These are phyloP conservation scores for Odontocolon sp. DNA, from an alignment of 2,888 invertebrate species.

Conservation along the genomic window DNA sequence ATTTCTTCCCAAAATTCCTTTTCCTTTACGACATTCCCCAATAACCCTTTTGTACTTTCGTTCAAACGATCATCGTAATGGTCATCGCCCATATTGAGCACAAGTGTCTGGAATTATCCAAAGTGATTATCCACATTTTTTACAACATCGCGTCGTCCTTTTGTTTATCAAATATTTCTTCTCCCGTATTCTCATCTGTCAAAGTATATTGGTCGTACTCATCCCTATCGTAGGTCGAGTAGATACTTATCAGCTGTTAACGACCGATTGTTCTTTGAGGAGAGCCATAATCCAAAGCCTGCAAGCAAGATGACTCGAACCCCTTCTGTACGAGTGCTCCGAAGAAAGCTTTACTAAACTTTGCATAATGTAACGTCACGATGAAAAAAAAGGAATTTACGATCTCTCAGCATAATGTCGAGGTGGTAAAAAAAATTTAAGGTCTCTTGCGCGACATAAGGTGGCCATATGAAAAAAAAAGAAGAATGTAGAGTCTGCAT, in stretches of 20 bases:
- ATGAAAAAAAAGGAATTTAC: constrained; percentile 31
- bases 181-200: neutral
- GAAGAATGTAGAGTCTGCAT: neutral
- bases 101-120: neutral
- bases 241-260: constrained; percentile 20
- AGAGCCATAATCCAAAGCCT: constrained; percentile 19
- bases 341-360: constrained; percentile 38
- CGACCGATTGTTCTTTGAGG: constrained; percentile 32
- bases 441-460: constrained; percentile 29
- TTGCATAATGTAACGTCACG: constrained; percentile 50
- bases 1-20: neutral
- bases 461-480: constrained; percentile 20
- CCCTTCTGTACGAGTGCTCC: neutral
- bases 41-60: neutral
- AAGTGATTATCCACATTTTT: neutral
- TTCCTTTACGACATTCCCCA: neutral
- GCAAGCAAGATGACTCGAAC: constrained; percentile 19
- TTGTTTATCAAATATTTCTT: neutral
- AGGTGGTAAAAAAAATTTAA: constrained; percentile 42
- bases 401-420: constrained; percentile 52
- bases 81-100: neutral
- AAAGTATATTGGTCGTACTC: constrained; percentile 9
- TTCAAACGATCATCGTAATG: neutral
- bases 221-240: constrained; percentile 1
- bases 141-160: too few species aligned